Evolutionary conservation across 2,888 invertebrate species (phyloP), one percentile per base, ranked within the genome.

Genomic region (Dryomyza anilis): DNA sequence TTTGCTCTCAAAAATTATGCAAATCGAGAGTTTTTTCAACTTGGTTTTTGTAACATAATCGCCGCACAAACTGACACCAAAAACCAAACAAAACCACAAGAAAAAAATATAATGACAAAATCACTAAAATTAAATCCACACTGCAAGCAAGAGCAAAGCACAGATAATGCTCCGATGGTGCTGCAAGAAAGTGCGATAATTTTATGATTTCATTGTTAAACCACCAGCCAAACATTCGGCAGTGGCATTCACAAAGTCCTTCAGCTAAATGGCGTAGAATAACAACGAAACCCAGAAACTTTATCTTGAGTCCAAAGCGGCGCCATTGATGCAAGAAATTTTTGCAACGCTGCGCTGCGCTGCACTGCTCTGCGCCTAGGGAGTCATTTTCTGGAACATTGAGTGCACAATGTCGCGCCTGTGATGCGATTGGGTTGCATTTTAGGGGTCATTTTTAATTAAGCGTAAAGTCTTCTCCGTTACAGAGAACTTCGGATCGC

Each of bases 151-250:
- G 23, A 23, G 23, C n/a, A n/a, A n/a, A n/a, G 14, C 12, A 7
- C 16, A 43, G 12, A 14, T 8, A n/a, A 43, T 25, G 6, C 25
- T 14, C 56, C 12, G 16, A 3, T 16, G 30, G 8, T 30, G 53
- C 53, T 30, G 53, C 33, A 10, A 7, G 53, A 3, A 30, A 53
- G 53, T 43, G 43, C 56, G 58, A 67, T 64, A 65, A 67, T 69
- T 67, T 67, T 67, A 65, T 65, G 64, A 67, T 67, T 67, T 66
- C 64, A 66, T 60, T 69, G 65, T 67, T 66, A 61, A 66, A 67
- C 63, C 66, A 60, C 60, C 60, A 36, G 19, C 25, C 5, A 21
- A 45, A 29, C 21, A 58, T 27, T n/a, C 12, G 46, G 19, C 6
- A 7, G 7, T 2, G 25, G 23, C 14, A 21, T 7, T 23, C 23